phyloP scores from a whole-genome alignment of 2,113 vertebrate genomes.

The Peromyscus leucopus region DNA sequence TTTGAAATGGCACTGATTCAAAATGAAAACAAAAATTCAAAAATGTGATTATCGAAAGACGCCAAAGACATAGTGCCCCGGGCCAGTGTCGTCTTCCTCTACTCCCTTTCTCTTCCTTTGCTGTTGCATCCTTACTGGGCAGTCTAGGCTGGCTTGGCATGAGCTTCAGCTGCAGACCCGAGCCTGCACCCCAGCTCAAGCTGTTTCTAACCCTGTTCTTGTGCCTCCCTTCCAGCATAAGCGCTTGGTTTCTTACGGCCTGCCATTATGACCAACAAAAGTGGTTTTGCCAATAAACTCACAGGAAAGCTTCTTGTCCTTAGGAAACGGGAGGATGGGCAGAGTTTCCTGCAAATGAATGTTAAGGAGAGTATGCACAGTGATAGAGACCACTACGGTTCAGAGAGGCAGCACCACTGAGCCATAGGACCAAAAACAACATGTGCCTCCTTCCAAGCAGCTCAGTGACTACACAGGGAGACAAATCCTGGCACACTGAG shows the following conservation, averaged over 20 bases:
- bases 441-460: not conserved
- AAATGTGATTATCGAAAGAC: not conserved
- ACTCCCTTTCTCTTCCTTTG: not conserved
- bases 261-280: not conserved
- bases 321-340: not conserved
- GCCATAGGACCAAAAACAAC: not conserved
- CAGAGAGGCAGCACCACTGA: not conserved
- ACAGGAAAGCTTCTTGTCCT: not conserved
- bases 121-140: not conserved
- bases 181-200: not conserved
- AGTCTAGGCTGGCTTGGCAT: not conserved
- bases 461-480: not conserved
- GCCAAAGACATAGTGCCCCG: not conserved
- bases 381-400: fast-evolving
- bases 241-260: not conserved
- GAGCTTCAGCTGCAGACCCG: not conserved
- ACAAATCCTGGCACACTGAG: not conserved
- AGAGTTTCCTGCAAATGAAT: not conserved
- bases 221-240: not conserved
- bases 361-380: fast-evolving
- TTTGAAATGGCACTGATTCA: constrained; percentile 24
- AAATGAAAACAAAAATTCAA: not conserved
- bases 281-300: not conserved
- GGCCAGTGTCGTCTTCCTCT: not conserved
- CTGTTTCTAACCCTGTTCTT: not conserved